Evolutionary conservation across 2,888 invertebrate species (phyloP).

Genomic region (Crossocerus cetratus): DNA sequence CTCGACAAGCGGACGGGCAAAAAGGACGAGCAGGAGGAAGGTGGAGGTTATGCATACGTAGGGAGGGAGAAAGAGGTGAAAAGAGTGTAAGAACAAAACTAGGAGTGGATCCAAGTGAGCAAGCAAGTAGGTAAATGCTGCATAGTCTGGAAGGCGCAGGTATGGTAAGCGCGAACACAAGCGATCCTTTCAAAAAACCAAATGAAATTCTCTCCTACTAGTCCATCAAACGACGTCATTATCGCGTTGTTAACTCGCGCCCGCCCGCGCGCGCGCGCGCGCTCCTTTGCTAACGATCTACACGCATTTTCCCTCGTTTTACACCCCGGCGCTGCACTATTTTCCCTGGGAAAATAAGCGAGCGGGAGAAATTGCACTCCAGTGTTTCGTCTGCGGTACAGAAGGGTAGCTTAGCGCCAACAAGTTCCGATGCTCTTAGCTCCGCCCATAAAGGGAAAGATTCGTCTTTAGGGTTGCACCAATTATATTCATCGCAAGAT

Average conservation of each 20-base stretch:
- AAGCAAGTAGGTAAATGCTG: not conserved
- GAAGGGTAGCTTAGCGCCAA: constrained; percentile 14
- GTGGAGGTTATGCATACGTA: constrained; percentile 4
- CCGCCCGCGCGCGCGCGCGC: constrained; percentile 8
- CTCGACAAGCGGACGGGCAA: constrained; percentile 9
- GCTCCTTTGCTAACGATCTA: constrained; percentile 49
- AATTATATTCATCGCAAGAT: not conserved
- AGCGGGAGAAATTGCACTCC: constrained; percentile 33
- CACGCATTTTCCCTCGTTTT: constrained; percentile 44
- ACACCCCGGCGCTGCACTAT: constrained; percentile 11
- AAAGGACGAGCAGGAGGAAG: not conserved
- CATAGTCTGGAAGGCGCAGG: constrained; percentile 3
- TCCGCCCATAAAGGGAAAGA: no score
- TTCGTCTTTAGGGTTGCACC: no score
- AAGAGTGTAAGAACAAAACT: constrained; percentile 6
- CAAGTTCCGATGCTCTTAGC: not conserved
- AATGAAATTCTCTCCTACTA: constrained; percentile 43
- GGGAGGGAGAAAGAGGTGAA: not conserved
- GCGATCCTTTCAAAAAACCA: constrained; percentile 52
- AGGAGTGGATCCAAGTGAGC: constrained; percentile 7
- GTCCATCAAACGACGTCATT: constrained; percentile 55
- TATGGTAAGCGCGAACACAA: constrained; percentile 33
- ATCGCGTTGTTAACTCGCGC: constrained; percentile 46
- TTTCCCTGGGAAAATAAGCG: constrained; percentile 18
- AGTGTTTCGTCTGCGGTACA: constrained; percentile 3